Conservation (phyloP, 2,797 vertebrate species). For the Enteromius afrohamiltoni region DNA sequence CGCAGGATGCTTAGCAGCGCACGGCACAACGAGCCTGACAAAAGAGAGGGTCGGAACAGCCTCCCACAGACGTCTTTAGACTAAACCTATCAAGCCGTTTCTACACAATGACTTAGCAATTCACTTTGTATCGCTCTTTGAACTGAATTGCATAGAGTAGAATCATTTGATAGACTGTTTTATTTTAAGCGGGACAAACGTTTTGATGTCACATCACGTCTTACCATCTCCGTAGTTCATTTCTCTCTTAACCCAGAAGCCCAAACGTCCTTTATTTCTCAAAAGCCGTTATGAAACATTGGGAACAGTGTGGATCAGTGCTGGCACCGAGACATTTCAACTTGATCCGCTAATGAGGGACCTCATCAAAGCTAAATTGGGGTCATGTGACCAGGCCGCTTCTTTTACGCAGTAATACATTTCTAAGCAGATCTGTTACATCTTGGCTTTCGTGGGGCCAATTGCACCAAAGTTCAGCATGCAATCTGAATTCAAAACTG, state of each 20-base stretch:
- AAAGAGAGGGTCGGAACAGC: slow-evolving; percentile 20
- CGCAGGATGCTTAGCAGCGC: background rate
- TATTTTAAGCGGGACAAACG: slow-evolving; percentile 1
- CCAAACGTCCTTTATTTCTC: background rate
- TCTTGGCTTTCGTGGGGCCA: slow-evolving; percentile 1
- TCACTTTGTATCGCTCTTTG: slow-evolving; percentile 9
- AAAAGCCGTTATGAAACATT: background rate
- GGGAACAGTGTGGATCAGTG: background rate
- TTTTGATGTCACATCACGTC: background rate
- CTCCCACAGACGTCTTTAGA: background rate
- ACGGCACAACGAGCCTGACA: background rate
- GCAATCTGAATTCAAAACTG: slow-evolving; percentile 12
- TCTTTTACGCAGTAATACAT: slow-evolving; percentile 3
- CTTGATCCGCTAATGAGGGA: background rate
- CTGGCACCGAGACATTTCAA: background rate
- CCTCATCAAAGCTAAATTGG: slow-evolving; percentile 29
- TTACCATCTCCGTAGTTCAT: background rate
- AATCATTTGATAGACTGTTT: slow-evolving; percentile 16
- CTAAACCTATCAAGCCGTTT: slow-evolving; percentile 16
- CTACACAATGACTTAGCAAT: slow-evolving; percentile 21
- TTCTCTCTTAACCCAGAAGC: slow-evolving; percentile 10
- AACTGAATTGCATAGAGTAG: slow-evolving; percentile 7
- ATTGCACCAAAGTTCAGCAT: slow-evolving; percentile 37
- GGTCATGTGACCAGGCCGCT: background rate
- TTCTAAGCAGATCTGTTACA: slow-evolving; percentile 32